phyloP scores from a whole-genome alignment of 2,113 vertebrate species.

The Bostrychus sinensis region DNA sequence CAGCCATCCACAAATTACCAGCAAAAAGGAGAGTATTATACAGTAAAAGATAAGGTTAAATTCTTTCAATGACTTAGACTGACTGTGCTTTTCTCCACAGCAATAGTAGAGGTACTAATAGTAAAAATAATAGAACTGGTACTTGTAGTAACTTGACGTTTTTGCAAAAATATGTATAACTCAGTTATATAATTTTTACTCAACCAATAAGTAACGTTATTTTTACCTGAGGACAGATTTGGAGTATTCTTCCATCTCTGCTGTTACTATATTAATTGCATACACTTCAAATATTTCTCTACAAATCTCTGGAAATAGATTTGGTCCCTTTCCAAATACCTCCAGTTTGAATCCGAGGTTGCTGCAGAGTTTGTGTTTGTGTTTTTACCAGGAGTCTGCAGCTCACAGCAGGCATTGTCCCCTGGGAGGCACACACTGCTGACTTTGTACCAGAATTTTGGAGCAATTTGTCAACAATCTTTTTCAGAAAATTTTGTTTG shows the following conservation, averaged over 20 bases:
- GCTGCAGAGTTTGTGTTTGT: slow-evolving; percentile 3
- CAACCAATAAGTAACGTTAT: no score
- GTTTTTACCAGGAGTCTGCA: neutral
- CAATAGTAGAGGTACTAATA: no score
- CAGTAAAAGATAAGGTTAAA: neutral
- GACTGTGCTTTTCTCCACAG: no score
- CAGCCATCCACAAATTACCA: slow-evolving; percentile 12
- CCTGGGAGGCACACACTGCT: neutral
- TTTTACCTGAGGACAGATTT: no score
- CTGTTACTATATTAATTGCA: neutral
- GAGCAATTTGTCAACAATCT: slow-evolving; percentile 22
- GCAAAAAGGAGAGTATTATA: slow-evolving; percentile 15
- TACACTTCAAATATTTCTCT: neutral
- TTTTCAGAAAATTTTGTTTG: slow-evolving; percentile 7
- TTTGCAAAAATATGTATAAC: no score
- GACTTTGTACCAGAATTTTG: slow-evolving; percentile 12
- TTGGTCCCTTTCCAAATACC: slow-evolving; percentile 8
- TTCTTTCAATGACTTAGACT: no score
- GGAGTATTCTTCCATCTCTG: no score
- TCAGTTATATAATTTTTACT: no score
- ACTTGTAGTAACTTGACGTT: no score
- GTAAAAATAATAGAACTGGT: no score
- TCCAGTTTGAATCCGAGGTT: neutral
- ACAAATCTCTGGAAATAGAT: neutral
- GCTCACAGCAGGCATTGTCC: neutral